A percentile compares a stretch with the other conserved stretches of the same genome.
Conservation (phyloP, 2,113 vertebrate species). For the Dromas ardeola region DNA sequence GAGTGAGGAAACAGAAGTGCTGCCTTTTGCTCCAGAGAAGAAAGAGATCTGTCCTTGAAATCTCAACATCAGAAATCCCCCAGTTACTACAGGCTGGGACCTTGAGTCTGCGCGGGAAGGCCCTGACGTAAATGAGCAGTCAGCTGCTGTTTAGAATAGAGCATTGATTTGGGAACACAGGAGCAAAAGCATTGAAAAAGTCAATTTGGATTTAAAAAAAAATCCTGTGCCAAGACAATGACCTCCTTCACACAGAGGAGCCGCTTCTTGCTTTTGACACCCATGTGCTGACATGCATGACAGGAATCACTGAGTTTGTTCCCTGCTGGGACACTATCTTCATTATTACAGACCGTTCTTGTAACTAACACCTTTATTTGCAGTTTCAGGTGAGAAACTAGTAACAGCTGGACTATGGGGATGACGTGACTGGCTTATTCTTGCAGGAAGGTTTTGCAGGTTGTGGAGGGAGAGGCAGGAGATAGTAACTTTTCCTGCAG, state of each 20-base stretch:
- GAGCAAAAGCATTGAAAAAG: neutral
- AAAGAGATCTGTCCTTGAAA: neutral
- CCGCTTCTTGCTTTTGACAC: neutral
- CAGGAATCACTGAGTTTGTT: neutral
- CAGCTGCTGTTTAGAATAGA: neutral
- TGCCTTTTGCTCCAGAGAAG: constrained; percentile 15
- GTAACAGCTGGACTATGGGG: neutral
- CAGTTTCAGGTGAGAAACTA: neutral
- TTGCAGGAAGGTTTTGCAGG: neutral
- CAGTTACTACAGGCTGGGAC: neutral
- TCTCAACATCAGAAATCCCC: neutral
- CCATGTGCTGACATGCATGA: neutral
- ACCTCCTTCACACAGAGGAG: neutral
- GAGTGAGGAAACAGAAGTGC: constrained; percentile 2
- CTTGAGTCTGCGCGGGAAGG: neutral
- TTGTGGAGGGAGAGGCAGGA: neutral
- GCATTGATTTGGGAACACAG: neutral
- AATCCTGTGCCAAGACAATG: neutral
- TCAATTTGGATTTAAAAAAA: neutral
- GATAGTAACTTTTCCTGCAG: neutral
- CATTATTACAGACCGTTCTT: neutral
- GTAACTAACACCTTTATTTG: neutral
- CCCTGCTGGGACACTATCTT: neutral
- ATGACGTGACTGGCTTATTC: neutral
- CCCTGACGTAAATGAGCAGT: neutral